Evolutionary conservation across 2,113 vertebrate species (phyloP).

Genomic region (Vidua chalybeata): DNA sequence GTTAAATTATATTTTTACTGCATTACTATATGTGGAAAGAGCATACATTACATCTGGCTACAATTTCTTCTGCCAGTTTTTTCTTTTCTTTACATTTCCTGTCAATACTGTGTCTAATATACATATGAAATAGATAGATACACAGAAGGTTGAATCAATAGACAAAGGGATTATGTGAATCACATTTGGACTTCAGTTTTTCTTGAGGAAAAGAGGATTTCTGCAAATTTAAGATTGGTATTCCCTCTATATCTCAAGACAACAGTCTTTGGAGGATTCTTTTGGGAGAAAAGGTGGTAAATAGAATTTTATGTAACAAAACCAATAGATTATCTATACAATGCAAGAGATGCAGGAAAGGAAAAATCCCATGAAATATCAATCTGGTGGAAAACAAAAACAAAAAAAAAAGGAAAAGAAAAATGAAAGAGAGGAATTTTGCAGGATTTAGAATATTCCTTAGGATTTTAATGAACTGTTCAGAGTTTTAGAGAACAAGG

Average conservation of each 20-base stretch:
- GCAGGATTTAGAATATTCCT: neutral
- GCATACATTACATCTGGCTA: slow-evolving; percentile 17
- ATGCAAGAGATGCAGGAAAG: neutral
- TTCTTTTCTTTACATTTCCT: slow-evolving; percentile 17
- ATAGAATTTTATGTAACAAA: neutral
- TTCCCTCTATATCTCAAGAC: neutral
- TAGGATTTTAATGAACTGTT: slow-evolving; percentile 15
- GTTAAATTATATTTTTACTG: slow-evolving; percentile 35
- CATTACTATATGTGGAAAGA: slow-evolving; percentile 39
- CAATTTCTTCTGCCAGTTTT: neutral
- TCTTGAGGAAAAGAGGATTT: neutral
- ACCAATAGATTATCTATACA: neutral
- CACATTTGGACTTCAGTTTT: neutral
- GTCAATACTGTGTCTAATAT: neutral
- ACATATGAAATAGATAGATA: neutral
- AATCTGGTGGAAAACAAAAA: neutral
- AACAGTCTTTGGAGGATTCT: neutral
- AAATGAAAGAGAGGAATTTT: neutral
- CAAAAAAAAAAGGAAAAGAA: neutral
- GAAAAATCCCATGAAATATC: neutral
- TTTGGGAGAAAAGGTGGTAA: neutral
- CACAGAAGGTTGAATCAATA: neutral
- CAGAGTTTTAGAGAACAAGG: slow-evolving; percentile 14
- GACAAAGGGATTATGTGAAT: neutral
- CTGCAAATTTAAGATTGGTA: neutral